These are phyloP conservation scores for Poecile atricapillus DNA, from an alignment of 2,113 vertebrate species.

Conservation along the genomic window DNA sequence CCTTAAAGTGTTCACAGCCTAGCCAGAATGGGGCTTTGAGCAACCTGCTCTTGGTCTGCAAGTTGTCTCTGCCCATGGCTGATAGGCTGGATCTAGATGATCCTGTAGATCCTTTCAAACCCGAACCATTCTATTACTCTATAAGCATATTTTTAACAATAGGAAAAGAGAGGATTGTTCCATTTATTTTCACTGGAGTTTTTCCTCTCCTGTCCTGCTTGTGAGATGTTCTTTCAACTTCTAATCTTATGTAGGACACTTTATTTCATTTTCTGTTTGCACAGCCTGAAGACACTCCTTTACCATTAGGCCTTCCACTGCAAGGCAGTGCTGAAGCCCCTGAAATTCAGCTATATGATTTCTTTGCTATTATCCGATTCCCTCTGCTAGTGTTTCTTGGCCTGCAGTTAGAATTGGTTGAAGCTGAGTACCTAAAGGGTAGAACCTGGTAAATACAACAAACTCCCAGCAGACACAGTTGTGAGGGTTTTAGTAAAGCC, in stretches of 20 bases:
- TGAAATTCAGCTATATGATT: neutral
- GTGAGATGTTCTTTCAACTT: neutral
- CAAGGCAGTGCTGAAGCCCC: neutral
- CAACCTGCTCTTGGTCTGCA: neutral
- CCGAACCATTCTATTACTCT: accelerated
- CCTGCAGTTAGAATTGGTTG: neutral
- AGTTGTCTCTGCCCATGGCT: neutral
- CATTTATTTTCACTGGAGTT: neutral
- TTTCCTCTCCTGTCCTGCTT: neutral
- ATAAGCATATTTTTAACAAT: neutral
- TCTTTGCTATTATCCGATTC: neutral
- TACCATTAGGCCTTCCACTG: neutral
- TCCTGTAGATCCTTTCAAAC: neutral
- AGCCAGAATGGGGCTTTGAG: neutral
- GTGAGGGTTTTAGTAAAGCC: neutral
- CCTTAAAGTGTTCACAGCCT: neutral
- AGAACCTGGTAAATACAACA: neutral
- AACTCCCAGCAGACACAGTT: neutral
- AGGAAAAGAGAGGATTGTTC: neutral
- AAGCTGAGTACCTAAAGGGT: neutral
- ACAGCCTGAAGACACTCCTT: neutral
- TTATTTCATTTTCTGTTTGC: neutral
- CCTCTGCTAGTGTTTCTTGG: neutral
- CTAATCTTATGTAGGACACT: neutral
- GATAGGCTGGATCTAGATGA: accelerated